phyloP scores from a whole-genome alignment of 2,888 invertebrate genomes.

The Venustoraphidia nigricollis region DNA sequence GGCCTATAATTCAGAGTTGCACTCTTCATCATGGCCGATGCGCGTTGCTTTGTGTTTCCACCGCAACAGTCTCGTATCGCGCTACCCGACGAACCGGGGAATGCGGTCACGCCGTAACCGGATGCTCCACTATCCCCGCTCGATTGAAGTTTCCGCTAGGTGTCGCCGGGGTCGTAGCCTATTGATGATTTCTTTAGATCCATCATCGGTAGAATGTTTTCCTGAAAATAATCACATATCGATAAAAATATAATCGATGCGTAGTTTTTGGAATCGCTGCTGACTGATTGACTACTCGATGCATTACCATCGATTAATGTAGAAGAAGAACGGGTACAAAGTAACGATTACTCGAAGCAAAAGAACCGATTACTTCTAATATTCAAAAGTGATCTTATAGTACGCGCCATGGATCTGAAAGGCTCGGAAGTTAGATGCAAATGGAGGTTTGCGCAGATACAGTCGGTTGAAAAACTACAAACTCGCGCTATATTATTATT shows the following conservation, averaged over 20 bases:
- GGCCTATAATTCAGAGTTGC: slow-evolving; percentile 23
- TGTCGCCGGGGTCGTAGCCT: slow-evolving; percentile 37
- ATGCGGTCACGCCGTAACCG: not conserved
- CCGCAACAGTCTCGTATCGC: slow-evolving; percentile 28
- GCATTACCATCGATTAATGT: too few species aligned
- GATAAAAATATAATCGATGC: not conserved
- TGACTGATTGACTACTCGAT: too few species aligned
- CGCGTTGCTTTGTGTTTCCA: slow-evolving; percentile 20
- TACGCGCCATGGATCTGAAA: too few species aligned
- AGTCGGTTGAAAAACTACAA: too few species aligned
- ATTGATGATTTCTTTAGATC: slow-evolving; percentile 46
- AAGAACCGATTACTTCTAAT: too few species aligned
- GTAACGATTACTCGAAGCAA: too few species aligned
- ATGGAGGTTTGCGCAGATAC: too few species aligned
- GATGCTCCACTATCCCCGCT: slow-evolving; percentile 7
- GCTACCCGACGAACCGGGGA: slow-evolving; percentile 19
- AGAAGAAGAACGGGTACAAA: too few species aligned
- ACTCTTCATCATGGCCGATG: slow-evolving; percentile 17
- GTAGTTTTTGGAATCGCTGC: too few species aligned
- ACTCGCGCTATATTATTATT: too few species aligned
- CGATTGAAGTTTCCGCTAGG: slow-evolving; percentile 31
- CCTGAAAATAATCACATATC: slow-evolving; percentile 26
- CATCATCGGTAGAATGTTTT: slow-evolving; percentile 46
- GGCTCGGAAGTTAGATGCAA: too few species aligned
- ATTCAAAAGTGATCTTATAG: too few species aligned